Evolutionary conservation across 2,888 invertebrate species (phyloP).

Genomic region (Meteorus cinctellus): DNA sequence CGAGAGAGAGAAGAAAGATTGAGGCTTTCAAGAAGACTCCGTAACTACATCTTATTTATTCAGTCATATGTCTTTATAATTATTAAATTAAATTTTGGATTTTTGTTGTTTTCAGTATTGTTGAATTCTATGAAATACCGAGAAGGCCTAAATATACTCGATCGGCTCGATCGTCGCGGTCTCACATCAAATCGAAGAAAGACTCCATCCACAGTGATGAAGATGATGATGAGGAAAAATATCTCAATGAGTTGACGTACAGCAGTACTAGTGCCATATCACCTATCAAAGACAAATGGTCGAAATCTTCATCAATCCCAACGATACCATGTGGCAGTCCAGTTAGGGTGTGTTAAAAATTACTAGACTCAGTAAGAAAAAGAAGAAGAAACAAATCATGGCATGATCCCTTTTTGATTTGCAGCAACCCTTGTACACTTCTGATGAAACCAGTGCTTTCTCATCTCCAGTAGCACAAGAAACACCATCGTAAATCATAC

Average conservation of each 20-base stretch:
- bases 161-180: conserved; percentile 56
- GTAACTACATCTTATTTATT: conserved; percentile 7
- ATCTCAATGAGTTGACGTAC: conserved; percentile 46
- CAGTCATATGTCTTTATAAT: neutral
- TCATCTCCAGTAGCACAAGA: neutral
- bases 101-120: conserved; percentile 53
- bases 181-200: conserved; percentile 54
- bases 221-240: conserved; percentile 60
- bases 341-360: neutral
- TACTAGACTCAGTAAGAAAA: neutral
- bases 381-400: neutral
- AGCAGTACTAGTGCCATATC: neutral
- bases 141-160: conserved; percentile 35
- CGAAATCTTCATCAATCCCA: neutral
- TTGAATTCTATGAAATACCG: conserved; percentile 59
- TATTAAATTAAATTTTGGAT: neutral
- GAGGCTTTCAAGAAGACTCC: conserved; percentile 19
- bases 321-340: neutral
- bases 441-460: conserved; percentile 1
- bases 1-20: neutral
- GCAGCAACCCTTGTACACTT: neutral
- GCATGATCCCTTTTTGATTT: neutral
- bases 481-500: neutral
- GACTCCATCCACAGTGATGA: conserved; percentile 26
- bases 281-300: neutral